Evolutionary conservation across 2,113 vertebrate species (phyloP).

Genomic region (Perca fluviatilis): DNA sequence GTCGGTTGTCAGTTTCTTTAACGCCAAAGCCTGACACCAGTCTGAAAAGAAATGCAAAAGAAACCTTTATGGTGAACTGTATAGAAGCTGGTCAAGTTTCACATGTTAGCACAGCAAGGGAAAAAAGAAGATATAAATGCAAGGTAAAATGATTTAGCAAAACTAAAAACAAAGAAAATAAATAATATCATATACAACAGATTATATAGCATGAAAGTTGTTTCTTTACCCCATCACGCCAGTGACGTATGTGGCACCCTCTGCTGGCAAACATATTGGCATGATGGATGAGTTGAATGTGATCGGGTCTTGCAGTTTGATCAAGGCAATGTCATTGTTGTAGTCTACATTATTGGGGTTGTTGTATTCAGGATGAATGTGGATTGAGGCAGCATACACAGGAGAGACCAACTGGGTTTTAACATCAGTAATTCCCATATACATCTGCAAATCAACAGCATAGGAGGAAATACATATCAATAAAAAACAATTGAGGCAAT

Average conservation of each 20-base stretch:
- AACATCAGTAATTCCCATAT: slow-evolving; percentile 55
- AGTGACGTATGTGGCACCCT: not conserved
- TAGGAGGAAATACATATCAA: not conserved
- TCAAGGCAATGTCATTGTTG: slow-evolving; percentile 79
- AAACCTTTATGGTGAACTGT: not conserved
- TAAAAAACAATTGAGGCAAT: too few species aligned
- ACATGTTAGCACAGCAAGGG: not conserved
- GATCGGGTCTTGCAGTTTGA: slow-evolving; percentile 59
- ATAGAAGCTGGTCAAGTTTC: too few species aligned
- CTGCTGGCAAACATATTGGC: slow-evolving; percentile 79
- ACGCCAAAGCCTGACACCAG: slow-evolving; percentile 69
- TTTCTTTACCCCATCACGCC: slow-evolving; percentile 63
- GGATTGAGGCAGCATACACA: slow-evolving; percentile 29
- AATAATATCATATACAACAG: too few species aligned
- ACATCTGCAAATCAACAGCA: slow-evolving; percentile 54
- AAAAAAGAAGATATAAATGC: not conserved
- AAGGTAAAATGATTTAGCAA: not conserved
- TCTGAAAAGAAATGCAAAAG: slow-evolving; percentile 49
- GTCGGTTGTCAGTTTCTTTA: accelerated
- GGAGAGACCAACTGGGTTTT: accelerated
- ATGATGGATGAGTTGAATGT: slow-evolving; percentile 69
- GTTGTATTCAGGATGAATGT: slow-evolving; percentile 69
- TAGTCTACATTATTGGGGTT: accelerated
- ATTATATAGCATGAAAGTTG: not conserved
- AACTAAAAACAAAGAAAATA: not conserved